Conservation (phyloP, 2,888 invertebrate species). For the Ethmia dodecea region DNA sequence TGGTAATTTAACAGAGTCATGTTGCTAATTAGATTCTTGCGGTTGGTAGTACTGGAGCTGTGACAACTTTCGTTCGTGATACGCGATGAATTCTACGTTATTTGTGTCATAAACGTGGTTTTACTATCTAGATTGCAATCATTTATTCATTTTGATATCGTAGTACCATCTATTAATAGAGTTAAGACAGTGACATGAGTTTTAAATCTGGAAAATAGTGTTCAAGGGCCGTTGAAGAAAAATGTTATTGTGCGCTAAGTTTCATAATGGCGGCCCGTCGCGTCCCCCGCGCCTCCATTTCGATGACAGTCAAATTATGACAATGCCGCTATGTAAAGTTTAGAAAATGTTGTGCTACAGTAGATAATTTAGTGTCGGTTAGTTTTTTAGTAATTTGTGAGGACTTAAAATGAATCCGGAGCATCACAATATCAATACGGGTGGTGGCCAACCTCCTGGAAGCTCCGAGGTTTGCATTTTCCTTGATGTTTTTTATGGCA, state of each 20-base stretch:
- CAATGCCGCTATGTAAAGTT: conserved; percentile 71
- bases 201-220: conserved; percentile 20
- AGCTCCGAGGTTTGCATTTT: conserved; percentile 70
- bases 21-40: background rate
- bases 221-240: conserved; percentile 32
- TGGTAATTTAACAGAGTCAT: too few relatives aligned
- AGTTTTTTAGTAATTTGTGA: conserved; percentile 28
- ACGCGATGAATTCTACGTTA: conserved; percentile 46
- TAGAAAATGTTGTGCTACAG: conserved; percentile 62
- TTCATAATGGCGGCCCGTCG: conserved; percentile 82
- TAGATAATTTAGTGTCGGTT: conserved; percentile 49
- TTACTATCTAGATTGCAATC: too few relatives aligned
- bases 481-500: conserved; percentile 30
- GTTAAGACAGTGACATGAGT: too few relatives aligned
- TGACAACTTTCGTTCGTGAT: conserved; percentile 62
- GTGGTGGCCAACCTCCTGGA: conserved; percentile 77
- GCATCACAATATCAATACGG: conserved; percentile 76
- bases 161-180: too few relatives aligned
- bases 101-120: too few relatives aligned
- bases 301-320: conserved; percentile 80
- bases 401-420: conserved; percentile 70
- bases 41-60: conserved; percentile 45
- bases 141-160: too few relatives aligned
- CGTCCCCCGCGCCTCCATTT: conserved; percentile 82
- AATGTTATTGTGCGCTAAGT: conserved; percentile 75